These are phyloP conservation scores for Craseonycteris thonglongyai DNA, from an alignment of 2,113 vertebrate genomes.

Conservation along the genomic window DNA sequence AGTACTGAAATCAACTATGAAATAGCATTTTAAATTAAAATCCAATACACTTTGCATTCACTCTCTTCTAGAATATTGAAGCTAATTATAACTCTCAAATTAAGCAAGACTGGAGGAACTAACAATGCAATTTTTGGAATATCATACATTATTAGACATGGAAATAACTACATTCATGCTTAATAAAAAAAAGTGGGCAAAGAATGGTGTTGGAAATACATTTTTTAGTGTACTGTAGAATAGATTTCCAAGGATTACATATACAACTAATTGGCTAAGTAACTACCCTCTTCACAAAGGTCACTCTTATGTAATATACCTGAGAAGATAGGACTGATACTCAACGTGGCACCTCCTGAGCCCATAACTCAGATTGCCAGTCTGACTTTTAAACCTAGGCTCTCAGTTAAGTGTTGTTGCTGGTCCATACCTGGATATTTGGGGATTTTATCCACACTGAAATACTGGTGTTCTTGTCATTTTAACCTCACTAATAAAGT, in stretches of 20 bases:
- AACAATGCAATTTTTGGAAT: constrained; percentile 39
- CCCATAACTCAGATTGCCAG: background rate
- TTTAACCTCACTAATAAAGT: background rate
- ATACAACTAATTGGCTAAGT: background rate
- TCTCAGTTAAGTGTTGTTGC: background rate
- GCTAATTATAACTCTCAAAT: constrained; percentile 40
- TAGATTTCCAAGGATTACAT: background rate
- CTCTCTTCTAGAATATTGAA: constrained; percentile 55
- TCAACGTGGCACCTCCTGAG: background rate
- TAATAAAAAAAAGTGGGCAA: background rate
- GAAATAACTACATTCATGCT: background rate
- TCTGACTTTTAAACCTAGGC: background rate
- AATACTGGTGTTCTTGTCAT: background rate
- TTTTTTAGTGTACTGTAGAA: background rate
- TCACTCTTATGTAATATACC: background rate
- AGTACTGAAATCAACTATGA: constrained; percentile 56
- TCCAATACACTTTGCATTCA: constrained; percentile 45
- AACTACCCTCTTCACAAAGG: fast-evolving
- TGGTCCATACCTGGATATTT: background rate
- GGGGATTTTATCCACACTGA: background rate
- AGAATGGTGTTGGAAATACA: background rate
- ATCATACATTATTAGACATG: background rate
- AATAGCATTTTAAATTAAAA: constrained; percentile 69
- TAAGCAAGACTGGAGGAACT: background rate
- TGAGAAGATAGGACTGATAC: background rate